phyloP scores from a whole-genome alignment of 2,113 vertebrate genomes.

The Orientallactaga bullata region DNA sequence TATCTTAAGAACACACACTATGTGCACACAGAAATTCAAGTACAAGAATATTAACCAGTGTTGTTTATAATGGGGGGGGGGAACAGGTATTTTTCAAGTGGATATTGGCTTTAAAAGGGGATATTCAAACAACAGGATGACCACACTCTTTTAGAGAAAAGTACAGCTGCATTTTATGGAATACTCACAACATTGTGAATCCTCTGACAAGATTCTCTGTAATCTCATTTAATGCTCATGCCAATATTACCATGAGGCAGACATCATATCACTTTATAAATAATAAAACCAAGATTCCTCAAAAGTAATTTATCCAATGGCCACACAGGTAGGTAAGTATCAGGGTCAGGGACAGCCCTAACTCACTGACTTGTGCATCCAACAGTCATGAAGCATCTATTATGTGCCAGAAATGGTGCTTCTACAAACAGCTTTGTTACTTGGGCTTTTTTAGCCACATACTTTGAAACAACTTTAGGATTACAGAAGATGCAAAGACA shows the following conservation, averaged over 20 bases:
- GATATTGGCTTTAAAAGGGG: neutral
- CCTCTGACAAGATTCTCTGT: conserved; percentile 13
- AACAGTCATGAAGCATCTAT: neutral
- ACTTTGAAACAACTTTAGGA: conserved; percentile 21
- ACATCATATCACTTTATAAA: neutral
- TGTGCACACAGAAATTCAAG: neutral
- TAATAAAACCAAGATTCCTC: conserved; percentile 14
- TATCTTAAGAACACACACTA: conserved; percentile 21
- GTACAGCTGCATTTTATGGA: neutral
- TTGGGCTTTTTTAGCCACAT: neutral
- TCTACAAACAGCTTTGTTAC: neutral
- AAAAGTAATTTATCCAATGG: conserved; percentile 3
- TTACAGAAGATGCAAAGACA: conserved; percentile 21
- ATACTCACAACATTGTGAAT: neutral
- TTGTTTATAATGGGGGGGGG: neutral
- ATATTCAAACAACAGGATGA: neutral
- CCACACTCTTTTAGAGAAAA: neutral
- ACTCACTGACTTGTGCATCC: neutral
- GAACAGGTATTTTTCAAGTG: neutral
- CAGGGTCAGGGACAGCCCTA: neutral
- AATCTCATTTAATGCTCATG: conserved; percentile 49
- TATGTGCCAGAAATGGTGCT: neutral
- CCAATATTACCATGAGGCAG: neutral
- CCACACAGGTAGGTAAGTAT: neutral
- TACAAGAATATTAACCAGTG: neutral